Base-by-base conservation (phyloP, 2,888 invertebrate species). In the Incurvaria masculella region DNA sequence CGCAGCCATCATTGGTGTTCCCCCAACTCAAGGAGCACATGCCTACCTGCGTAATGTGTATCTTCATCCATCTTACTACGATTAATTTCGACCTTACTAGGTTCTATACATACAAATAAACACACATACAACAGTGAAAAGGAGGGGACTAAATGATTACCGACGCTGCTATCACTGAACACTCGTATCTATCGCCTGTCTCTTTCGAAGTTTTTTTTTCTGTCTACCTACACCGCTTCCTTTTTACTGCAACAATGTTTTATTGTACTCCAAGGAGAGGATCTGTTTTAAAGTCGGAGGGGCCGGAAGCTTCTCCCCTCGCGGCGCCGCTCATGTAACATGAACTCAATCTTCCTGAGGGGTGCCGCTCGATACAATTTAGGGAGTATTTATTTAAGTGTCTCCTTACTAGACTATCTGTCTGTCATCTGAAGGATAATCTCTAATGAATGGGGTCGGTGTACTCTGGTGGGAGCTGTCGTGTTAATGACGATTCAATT, bases 171-270 rank as follows among this genome's bases (percentile, higher is more conserved):
- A 57, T 56, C 14, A 19, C 21, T 8, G 4, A 19, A 59, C 56
- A 54, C 56, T 54, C 41, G 46, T 51, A 57, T 52, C 57, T 53
- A 51, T 58, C 47, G 38, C 27, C 14, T 51, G 61, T 59, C 52
- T 49, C 51, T 61, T 55, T 59, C 52, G 51, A 49, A 59, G 57
- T 53, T 59, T 54, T 53, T 49, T 45, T 40, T 46, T 45, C 51
- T 49, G 50, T 53, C 46, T 53, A 48, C 45, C 59, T 58, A 58
- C 59, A 56, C 59, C 57, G 53, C 53, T 57, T 50, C 45, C 51
- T 65, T 65, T 66, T 64, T 65, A 61, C 62, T 61, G 59, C 60
- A 65, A 65, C 64, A 66, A 66, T 66, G 65, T 68, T 64, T 68
- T 64, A 68, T 66, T 65, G 61, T 63, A 63, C 14, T 33, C 14